phyloP scores from a whole-genome alignment of 2,888 invertebrate species.

The Poecilus cupreus region DNA sequence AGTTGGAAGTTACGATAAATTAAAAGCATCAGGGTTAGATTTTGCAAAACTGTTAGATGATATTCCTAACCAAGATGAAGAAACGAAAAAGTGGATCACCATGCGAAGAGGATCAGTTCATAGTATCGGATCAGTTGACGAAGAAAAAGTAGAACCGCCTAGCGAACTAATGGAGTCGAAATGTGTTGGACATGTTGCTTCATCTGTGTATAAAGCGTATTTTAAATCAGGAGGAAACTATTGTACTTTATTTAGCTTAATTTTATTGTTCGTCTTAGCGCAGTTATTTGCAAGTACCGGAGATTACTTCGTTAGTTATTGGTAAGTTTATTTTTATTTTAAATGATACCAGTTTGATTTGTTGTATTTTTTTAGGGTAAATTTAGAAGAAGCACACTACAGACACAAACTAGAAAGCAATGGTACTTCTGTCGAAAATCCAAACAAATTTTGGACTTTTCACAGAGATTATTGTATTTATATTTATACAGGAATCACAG shows the following conservation, averaged over 20 bases:
- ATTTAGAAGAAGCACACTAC: slow-evolving; percentile 73
- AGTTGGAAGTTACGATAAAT: slow-evolving; percentile 72
- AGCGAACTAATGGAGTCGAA: slow-evolving; percentile 70
- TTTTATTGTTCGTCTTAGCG: slow-evolving; percentile 75
- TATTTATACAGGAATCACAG: slow-evolving; percentile 71
- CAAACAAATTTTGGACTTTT: slow-evolving; percentile 50
- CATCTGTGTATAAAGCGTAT: slow-evolving; percentile 72
- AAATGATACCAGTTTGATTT: neutral
- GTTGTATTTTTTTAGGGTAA: slow-evolving; percentile 73
- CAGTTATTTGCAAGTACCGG: slow-evolving; percentile 78
- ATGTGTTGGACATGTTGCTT: slow-evolving; percentile 71
- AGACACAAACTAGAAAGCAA: slow-evolving; percentile 63
- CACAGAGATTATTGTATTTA: slow-evolving; percentile 66
- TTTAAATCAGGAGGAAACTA: slow-evolving; percentile 75
- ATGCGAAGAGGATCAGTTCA: slow-evolving; percentile 62
- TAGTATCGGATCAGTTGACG: slow-evolving; percentile 67
- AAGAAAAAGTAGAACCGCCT: slow-evolving; percentile 66
- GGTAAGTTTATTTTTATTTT: slow-evolving; percentile 72
- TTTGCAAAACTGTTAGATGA: slow-evolving; percentile 73
- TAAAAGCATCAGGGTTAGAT: slow-evolving; percentile 74
- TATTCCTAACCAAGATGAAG: slow-evolving; percentile 67
- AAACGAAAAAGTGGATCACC: slow-evolving; percentile 67
- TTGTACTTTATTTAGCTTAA: slow-evolving; percentile 71
- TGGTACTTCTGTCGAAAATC: slow-evolving; percentile 57
- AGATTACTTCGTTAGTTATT: slow-evolving; percentile 83